Percentiles rank a stretch among this genome's conserved stretches.
Conservation (phyloP, 2,113 vertebrate genomes). For the Osmerus eperlanus region DNA sequence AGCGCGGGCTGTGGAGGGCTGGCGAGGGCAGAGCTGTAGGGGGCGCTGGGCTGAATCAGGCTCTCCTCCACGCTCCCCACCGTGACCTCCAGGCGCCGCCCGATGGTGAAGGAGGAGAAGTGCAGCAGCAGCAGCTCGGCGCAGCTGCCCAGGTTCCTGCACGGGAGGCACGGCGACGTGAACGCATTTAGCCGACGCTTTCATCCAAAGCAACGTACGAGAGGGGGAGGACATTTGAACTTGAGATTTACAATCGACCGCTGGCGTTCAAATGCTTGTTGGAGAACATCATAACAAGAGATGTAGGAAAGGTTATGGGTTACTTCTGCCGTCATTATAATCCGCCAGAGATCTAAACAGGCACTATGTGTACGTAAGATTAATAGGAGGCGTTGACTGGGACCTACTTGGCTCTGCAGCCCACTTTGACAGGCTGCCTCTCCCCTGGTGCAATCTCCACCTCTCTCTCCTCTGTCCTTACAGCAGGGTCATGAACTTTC, state of each 20-base stretch:
- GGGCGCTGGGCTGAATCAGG: constrained; percentile 65
- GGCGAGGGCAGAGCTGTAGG: constrained; percentile 35
- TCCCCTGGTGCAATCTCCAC: constrained; percentile 73
- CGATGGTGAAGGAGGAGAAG: constrained; percentile 83
- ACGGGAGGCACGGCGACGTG: background rate
- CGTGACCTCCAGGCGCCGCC: constrained; percentile 76
- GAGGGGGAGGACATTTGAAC: too few relatives aligned
- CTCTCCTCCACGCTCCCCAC: constrained; percentile 75
- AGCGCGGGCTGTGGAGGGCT: background rate
- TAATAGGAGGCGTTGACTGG: background rate
- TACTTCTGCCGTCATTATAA: too few relatives aligned
- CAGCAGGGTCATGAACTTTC: background rate
- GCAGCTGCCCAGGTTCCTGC: constrained; percentile 80
- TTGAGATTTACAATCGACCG: too few relatives aligned
- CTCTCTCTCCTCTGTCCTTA: constrained; percentile 37
- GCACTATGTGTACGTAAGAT: background rate
- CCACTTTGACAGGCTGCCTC: constrained; percentile 64
- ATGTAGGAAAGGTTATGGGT: too few relatives aligned
- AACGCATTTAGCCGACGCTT: too few relatives aligned
- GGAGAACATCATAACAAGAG: too few relatives aligned
- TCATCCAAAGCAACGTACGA: background rate
- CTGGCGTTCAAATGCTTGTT: too few relatives aligned
- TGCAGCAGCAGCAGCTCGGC: constrained; percentile 85
- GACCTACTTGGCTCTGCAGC: constrained; percentile 76
- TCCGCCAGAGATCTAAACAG: background rate